A percentile compares a stretch with the other conserved stretches of the same genome.
phyloP scores from a whole-genome alignment of 2,888 invertebrate species.

The Melieria picta region DNA sequence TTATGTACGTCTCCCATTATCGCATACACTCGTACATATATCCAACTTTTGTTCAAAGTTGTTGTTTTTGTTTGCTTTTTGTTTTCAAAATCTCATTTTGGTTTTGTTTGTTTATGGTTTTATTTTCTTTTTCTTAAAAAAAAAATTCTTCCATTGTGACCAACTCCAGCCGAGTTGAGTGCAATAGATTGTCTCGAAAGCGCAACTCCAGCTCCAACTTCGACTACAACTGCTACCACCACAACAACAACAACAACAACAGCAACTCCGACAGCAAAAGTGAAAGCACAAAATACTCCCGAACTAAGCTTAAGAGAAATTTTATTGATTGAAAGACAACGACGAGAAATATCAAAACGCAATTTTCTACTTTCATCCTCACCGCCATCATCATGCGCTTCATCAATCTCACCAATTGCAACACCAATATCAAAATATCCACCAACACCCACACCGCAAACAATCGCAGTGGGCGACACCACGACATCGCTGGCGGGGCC shows the following conservation, averaged over 20 bases:
- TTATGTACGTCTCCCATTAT: no score
- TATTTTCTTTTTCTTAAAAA: conserved; percentile 40
- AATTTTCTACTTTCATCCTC: conserved; percentile 62
- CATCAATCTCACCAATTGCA: conserved; percentile 27
- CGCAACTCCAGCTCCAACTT: conserved; percentile 19
- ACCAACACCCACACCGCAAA: conserved; percentile 37
- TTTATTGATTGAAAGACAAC: conserved; percentile 58
- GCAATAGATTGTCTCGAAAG: conserved; percentile 52
- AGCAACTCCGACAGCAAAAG: conserved; percentile 3
- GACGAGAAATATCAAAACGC: conserved; percentile 61
- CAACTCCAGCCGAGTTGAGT: conserved; percentile 56
- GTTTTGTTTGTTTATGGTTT: conserved; percentile 28
- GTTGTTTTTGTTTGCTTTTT: no score
- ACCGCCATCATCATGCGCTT: conserved; percentile 51
- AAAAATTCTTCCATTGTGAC: conserved; percentile 28
- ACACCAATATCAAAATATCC: conserved; percentile 45
- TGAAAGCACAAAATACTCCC: conserved; percentile 38
- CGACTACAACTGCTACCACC: conserved; percentile 8
- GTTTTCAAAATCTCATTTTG: conserved; percentile 10
- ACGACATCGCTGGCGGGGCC: conserved; percentile 37
- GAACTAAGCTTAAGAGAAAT: conserved; percentile 57
- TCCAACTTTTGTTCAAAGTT: no score
- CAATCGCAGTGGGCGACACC: conserved; percentile 50
- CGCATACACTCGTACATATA: no score
- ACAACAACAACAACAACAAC: conserved; percentile 20